Conservation (phyloP, 2,797 vertebrate genomes). For the Ibycter americanus region DNA sequence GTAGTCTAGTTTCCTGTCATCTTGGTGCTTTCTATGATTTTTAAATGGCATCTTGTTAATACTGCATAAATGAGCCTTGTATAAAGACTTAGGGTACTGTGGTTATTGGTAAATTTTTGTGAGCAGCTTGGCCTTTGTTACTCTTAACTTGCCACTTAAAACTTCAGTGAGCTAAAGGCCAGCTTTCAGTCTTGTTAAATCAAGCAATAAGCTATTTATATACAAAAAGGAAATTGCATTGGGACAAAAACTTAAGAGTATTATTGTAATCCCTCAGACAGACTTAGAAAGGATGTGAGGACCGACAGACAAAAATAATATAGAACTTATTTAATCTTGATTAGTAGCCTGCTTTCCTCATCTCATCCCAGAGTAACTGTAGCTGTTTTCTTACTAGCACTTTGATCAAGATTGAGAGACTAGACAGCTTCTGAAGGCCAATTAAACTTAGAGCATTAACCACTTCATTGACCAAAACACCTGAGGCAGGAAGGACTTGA, state of each 20-base stretch:
- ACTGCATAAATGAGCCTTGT: neutral
- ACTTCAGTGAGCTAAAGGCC: neutral
- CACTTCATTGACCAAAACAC: neutral
- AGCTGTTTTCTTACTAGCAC: neutral
- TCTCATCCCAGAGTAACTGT: neutral
- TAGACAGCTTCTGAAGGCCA: neutral
- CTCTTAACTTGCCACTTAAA: neutral
- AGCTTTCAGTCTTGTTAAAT: neutral
- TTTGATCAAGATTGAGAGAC: neutral
- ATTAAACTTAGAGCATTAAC: neutral
- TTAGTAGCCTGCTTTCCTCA: neutral
- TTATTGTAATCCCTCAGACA: neutral
- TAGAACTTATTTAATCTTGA: neutral
- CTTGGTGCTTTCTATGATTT: neutral
- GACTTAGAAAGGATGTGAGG: neutral
- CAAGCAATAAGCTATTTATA: neutral
- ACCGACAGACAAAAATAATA: neutral
- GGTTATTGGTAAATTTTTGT: neutral
- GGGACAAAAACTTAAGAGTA: neutral
- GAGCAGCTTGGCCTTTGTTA: neutral
- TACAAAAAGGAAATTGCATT: neutral
- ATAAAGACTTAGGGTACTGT: neutral
- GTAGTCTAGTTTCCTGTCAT: conserved; percentile 59
- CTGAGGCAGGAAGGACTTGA: neutral
- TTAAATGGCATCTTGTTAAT: neutral